Base-by-base conservation (phyloP, 2,797 vertebrate genomes). In the Arnoldichthys spilopterus region DNA sequence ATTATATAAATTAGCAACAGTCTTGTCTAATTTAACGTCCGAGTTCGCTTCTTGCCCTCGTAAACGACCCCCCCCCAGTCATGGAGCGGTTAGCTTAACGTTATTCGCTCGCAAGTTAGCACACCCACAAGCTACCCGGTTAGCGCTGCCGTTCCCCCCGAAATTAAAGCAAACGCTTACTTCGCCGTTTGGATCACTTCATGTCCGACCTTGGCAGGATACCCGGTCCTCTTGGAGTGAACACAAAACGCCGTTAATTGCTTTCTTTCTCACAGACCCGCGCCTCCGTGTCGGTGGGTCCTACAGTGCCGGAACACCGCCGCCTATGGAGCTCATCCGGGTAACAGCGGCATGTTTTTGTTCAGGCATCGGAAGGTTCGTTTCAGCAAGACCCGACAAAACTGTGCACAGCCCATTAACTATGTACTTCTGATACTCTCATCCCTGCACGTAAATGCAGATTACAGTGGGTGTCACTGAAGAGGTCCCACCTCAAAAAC, bases 291-390 rank as follows among this genome's bases (percentile, higher is more conserved):
- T 54, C 49, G 28, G 30, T 54, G 30, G 51, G 69, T 56, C 53
- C 73, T 63, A 34, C 67, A 72, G 47, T 76, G 45, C 79, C 74
- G 79, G 74, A 81, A 81, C 74, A 81, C 67, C 79, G 45, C 74
- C 79, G 74, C 79, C 79, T 81, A 76, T 72, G 59, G 68, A 72
- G 68, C 49, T 72, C 79, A 81, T 80, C 79, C 79, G 79, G 74
- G 79, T 67, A 67, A 72, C 51, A 18, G 2, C 59, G 68, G 67
- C 67, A 56, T 72, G 67, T 72, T 80, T 62, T 51, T 43, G 30
- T 59, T 64, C 32, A 64, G 56, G 56, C 56, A 30, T 26, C 54
- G 11, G 7, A 12, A 26, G 54, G 24, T 26, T 24, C 22, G 54
- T 26, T 56, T 56, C 54, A 56, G 54, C 0, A 2, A 26, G 53